phyloP scores from a whole-genome alignment of 2,113 vertebrate genomes.

The Phylloscopus trochiloides region DNA sequence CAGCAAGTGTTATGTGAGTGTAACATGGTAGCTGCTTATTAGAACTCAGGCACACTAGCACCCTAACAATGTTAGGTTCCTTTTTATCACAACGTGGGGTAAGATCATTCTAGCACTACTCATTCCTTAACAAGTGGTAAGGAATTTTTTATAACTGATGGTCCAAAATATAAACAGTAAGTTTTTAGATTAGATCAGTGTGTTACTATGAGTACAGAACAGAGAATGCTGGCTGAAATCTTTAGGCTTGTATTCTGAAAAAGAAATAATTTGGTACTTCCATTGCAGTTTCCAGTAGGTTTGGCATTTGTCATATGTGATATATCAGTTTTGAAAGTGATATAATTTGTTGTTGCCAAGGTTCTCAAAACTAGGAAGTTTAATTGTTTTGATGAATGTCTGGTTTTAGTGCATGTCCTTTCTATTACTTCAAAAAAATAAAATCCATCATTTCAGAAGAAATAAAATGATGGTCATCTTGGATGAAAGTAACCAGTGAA shows the following conservation, averaged over 20 bases:
- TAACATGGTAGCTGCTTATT: background rate
- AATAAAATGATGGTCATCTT: conserved; percentile 12
- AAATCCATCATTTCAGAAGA: background rate
- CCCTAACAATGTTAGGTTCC: accelerated
- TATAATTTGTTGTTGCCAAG: background rate
- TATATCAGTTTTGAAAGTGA: background rate
- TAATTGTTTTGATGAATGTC: background rate
- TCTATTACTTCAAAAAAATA: background rate
- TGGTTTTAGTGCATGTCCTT: background rate
- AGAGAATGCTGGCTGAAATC: background rate
- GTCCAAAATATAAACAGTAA: background rate
- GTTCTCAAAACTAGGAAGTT: background rate
- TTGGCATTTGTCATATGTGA: background rate
- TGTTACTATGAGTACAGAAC: background rate
- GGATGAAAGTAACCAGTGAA: conserved; percentile 14
- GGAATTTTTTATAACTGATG: background rate
- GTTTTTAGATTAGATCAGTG: background rate
- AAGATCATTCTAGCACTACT: background rate
- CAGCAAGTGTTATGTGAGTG: background rate
- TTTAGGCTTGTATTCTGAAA: background rate
- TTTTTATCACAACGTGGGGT: background rate
- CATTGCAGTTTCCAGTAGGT: background rate
- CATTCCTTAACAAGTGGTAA: background rate
- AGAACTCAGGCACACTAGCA: background rate
- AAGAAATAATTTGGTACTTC: background rate